Conservation (phyloP, 2,888 invertebrate species). For the Campaea margaritaria region DNA sequence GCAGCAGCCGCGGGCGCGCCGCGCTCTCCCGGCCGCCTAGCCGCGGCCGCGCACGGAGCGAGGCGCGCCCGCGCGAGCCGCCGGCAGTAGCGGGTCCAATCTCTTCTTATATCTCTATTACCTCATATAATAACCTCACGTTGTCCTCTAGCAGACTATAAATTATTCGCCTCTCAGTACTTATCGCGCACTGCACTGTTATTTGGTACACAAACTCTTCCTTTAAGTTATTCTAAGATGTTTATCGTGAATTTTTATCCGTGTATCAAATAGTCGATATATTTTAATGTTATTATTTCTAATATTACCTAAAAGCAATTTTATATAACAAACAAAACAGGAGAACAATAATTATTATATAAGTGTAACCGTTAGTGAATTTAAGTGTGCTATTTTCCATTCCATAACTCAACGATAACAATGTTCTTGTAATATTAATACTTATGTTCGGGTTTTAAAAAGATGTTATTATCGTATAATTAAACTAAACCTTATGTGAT, state of each 20-base stretch:
- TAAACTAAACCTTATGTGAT: conserved; percentile 85
- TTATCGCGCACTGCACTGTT: conserved; percentile 81
- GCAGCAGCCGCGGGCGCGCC: too few relatives aligned
- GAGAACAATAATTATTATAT: conserved; percentile 85
- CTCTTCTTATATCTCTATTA: conserved; percentile 62
- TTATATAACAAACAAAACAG: conserved; percentile 83
- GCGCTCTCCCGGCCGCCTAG: too few relatives aligned
- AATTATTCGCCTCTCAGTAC: conserved; percentile 71
- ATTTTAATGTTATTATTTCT: conserved; percentile 82
- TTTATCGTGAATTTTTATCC: conserved; percentile 76
- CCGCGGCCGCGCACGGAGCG: neutral
- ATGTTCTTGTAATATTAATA: conserved; percentile 76
- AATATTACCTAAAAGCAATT: conserved; percentile 80
- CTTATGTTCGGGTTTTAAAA: conserved; percentile 84
- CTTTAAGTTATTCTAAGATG: conserved; percentile 76
- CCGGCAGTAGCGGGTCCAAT: conserved; percentile 52
- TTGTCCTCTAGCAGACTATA: conserved; percentile 57
- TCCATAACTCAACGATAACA: conserved; percentile 85
- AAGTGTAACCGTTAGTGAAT: conserved; percentile 85
- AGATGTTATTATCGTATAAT: conserved; percentile 84
- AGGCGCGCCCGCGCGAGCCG: conserved; percentile 34
- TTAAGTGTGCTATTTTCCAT: conserved; percentile 86
- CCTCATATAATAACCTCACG: conserved; percentile 80
- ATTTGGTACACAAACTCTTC: conserved; percentile 78
- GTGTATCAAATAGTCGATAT: conserved; percentile 79